A percentile compares a stretch with the other conserved stretches of the same genome.
These are phyloP conservation scores for Todus mexicanus DNA, from an alignment of 2,797 vertebrate genomes.

Conservation along the genomic window DNA sequence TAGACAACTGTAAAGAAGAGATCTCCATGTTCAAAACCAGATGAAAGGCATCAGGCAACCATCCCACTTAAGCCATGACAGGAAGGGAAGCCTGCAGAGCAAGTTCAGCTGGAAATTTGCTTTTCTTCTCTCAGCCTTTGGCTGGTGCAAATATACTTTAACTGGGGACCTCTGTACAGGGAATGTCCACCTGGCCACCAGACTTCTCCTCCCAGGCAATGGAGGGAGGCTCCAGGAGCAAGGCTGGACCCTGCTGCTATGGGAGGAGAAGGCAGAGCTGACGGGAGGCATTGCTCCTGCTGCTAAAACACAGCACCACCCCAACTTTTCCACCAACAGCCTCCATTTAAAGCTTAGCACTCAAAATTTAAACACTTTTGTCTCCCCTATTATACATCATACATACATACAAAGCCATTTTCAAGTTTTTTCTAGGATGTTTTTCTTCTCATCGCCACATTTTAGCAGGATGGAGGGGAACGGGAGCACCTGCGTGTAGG, in stretches of 20 bases:
- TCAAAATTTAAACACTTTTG: background rate
- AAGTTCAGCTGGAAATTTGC: background rate
- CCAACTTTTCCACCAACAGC: background rate
- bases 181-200: background rate
- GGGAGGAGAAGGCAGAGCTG: background rate
- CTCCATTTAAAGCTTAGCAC: background rate
- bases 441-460: background rate
- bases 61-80: background rate
- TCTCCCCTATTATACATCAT: background rate
- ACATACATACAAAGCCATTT: background rate
- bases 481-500: background rate
- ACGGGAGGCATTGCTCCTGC: fast-evolving
- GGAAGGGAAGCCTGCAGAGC: background rate
- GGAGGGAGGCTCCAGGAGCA: background rate
- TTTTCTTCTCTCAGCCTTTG: background rate
- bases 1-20: background rate
- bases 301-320: background rate
- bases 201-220: background rate
- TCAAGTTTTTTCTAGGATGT: fast-evolving
- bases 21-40: background rate
- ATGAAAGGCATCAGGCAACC: background rate
- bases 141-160: background rate
- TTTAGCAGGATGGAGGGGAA: background rate
- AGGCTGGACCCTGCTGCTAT: background rate
- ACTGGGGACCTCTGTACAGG: fast-evolving